Evolutionary conservation across 2,888 invertebrate genomes (phyloP).

Genomic region (Drosophila seclusa): DNA sequence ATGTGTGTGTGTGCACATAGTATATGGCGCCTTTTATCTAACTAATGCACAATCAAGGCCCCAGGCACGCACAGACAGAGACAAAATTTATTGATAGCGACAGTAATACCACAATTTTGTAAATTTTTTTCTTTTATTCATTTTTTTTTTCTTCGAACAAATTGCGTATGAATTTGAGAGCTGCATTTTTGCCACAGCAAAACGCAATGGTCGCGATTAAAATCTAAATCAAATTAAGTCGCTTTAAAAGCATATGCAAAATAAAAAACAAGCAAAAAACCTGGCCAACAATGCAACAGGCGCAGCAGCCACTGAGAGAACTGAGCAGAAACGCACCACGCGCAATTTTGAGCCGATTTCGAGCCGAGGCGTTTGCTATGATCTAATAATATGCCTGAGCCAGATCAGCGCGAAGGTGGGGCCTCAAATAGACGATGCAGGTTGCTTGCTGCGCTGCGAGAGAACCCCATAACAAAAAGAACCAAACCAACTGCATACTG

Average conservation of each 20-base stretch:
- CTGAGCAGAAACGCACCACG: conserved; percentile 65
- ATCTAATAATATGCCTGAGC: conserved; percentile 72
- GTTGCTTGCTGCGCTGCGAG: conserved; percentile 54
- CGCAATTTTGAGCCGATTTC: conserved; percentile 42
- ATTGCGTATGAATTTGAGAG: conserved; percentile 64
- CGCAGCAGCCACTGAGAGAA: conserved; percentile 37
- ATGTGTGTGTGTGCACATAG: not conserved
- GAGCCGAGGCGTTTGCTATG: conserved; percentile 73
- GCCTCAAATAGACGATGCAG: conserved; percentile 56
- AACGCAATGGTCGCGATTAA: conserved; percentile 78
- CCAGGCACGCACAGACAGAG: conserved; percentile 51
- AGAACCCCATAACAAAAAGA: conserved; percentile 61
- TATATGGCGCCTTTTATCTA: conserved; percentile 64
- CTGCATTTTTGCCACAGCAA: conserved; percentile 55
- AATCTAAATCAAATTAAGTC: conserved; percentile 81
- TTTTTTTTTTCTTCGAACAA: conserved; percentile 43
- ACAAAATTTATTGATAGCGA: conserved; percentile 78
- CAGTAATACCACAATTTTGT: conserved; percentile 71
- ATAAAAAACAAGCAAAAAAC: conserved; percentile 34
- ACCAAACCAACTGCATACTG: conserved; percentile 32
- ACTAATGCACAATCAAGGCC: conserved; percentile 79
- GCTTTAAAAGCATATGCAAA: conserved; percentile 79
- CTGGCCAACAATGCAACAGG: conserved; percentile 66
- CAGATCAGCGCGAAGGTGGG: conserved; percentile 65
- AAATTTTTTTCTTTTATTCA: conserved; percentile 13